Base-by-base conservation (phyloP, 1,140 invertebrate genomes). In the Drosophila eugracilis region DNA sequence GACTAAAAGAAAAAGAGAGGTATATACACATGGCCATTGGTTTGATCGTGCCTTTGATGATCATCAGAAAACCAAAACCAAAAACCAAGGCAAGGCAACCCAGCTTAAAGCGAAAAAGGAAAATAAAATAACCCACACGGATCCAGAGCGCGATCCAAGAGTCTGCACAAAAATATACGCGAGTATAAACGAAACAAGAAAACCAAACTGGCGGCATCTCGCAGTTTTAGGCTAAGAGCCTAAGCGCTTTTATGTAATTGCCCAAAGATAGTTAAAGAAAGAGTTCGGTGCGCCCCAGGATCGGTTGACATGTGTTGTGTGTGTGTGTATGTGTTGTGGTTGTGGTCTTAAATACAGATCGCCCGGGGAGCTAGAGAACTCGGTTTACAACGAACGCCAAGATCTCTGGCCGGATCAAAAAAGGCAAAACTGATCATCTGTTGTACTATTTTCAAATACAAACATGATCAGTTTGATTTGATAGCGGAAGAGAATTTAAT, bases 221-320 rank as follows among this genome's bases (percentile, higher is more conserved):
- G 74, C 74, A 73, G 76, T 73, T 77, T 78, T 67, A 44, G 73
- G 62, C 78, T 78, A 78, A 76, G 62, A 84, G 81, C 81, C 76
- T n/a, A 60, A 80, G 81, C 75, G 70, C 76, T 77, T 85, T 85
- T 85, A 86, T 80, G 80, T 85, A 85, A 85, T 85, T 85, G 81
- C 73, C 62, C 60, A 76, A 76, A 80, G 80, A 84, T 75, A 78
- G 70, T 58, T 34, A 10, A 58, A 24, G 48, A 30, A 41, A 37
- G 48, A 50, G 19, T 12, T 6, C 17, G 22, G n/a, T n/a, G n/a
- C n/a, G n/a, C n/a, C n/a, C 49, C 10, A 21, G 47, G 47, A 52
- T 52, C 24, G 28, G 12, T 69, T 39, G 54, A 70, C 60, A 65
- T 65, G 57, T 65, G 60, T 48, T 37, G 57, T 63, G 24, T 48